These are phyloP conservation scores for Myxocyprinus asiaticus DNA, from an alignment of 2,113 vertebrate genomes.

Conservation along the genomic window DNA sequence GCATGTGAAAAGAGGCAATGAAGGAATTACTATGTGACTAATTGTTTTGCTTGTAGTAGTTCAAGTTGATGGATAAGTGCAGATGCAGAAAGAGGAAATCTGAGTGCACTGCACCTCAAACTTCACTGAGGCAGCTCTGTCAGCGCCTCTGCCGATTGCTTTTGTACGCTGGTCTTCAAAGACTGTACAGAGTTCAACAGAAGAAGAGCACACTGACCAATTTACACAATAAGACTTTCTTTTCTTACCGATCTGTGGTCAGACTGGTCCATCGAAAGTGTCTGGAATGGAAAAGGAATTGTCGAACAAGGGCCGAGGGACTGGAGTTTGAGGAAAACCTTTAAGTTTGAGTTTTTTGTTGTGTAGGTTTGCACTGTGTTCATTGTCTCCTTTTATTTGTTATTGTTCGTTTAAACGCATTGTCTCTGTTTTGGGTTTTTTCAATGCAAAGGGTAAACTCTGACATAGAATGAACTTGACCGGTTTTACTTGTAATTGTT, in stretches of 20 bases:
- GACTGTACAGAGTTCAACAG: neutral
- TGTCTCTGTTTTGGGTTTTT: constrained; percentile 37
- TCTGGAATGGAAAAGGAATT: neutral
- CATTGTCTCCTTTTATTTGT: constrained; percentile 38
- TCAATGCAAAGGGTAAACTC: neutral
- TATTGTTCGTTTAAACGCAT: constrained; percentile 49
- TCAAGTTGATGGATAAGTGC: constrained; percentile 46
- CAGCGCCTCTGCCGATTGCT: neutral
- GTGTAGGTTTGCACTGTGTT: constrained; percentile 55
- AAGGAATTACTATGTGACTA: constrained; percentile 60
- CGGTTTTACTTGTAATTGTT: constrained; percentile 52
- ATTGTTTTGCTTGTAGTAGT: constrained; percentile 58
- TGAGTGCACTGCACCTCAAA: neutral
- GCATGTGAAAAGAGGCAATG: constrained; percentile 49
- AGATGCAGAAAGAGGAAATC: constrained; percentile 14
- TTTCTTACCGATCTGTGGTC: neutral
- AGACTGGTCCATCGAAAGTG: constrained; percentile 46
- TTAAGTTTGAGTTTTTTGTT: constrained; percentile 12
- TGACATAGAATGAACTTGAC: constrained; percentile 41
- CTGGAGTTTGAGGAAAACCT: constrained; percentile 28
- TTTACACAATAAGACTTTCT: neutral
- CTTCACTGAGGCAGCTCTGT: neutral
- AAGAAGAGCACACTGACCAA: neutral
- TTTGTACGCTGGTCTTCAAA: neutral
- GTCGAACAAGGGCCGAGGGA: neutral